phyloP scores from a whole-genome alignment of 2,797 vertebrate genomes.

The Paedocypris micromegethes region DNA sequence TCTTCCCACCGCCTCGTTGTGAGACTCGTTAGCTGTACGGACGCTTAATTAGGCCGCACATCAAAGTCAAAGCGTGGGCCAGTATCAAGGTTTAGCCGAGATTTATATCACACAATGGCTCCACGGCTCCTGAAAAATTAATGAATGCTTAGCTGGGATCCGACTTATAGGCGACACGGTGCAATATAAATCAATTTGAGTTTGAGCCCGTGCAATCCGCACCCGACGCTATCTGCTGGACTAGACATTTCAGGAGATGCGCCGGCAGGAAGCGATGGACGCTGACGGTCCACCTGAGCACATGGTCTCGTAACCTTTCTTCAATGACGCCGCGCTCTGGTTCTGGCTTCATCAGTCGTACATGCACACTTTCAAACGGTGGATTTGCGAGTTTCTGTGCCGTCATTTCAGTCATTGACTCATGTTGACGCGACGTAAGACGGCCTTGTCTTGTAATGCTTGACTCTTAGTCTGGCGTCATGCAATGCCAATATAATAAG shows the following conservation, averaged over 20 bases:
- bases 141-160: conserved; percentile 60
- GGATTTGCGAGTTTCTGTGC: conserved; percentile 43
- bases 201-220: conserved; percentile 45
- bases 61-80: conserved; percentile 55
- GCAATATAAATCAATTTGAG: conserved; percentile 56
- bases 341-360: background rate
- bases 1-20: conserved; percentile 57
- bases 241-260: conserved; percentile 45
- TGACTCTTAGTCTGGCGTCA: conserved; percentile 26
- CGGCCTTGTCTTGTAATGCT: background rate
- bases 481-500: conserved; percentile 40
- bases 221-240: conserved; percentile 42
- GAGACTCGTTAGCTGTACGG: conserved; percentile 59
- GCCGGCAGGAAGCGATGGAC: conserved; percentile 32
- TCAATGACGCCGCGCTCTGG: conserved; percentile 22
- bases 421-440: conserved; percentile 10
- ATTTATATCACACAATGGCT: conserved; percentile 59
- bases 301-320: conserved; percentile 5
- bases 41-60: conserved; percentile 65
- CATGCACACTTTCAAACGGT: conserved; percentile 11
- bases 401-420: conserved; percentile 43
- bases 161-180: conserved; percentile 49
- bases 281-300: conserved; percentile 27
- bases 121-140: conserved; percentile 60
- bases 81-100: conserved; percentile 53